Percentiles rank a stretch among this genome's conserved stretches.
Evolutionary conservation across 2,113 vertebrate species (phyloP).

Genomic region (Rhabdomys dilectus): DNA sequence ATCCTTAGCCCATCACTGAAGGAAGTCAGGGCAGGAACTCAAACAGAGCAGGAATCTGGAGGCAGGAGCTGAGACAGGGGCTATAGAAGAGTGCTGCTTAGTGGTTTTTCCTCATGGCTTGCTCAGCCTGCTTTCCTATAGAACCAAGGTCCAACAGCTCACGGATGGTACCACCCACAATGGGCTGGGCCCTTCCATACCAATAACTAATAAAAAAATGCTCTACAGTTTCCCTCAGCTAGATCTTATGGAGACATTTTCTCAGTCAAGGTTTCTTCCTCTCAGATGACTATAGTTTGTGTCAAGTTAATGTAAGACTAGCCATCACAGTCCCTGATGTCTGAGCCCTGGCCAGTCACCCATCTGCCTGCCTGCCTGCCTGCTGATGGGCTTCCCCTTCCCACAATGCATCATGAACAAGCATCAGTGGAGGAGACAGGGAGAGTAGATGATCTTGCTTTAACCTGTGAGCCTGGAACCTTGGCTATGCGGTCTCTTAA

Average conservation of each 20-base stretch:
- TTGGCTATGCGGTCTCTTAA: too few relatives aligned
- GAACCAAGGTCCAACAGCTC: neutral
- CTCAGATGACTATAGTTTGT: neutral
- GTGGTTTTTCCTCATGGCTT: neutral
- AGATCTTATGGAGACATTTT: neutral
- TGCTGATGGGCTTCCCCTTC: too few relatives aligned
- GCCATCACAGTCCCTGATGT: neutral
- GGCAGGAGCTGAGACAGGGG: neutral
- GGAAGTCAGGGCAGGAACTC: neutral
- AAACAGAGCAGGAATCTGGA: neutral
- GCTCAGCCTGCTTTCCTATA: neutral
- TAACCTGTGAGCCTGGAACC: neutral
- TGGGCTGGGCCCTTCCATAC: neutral
- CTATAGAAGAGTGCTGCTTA: neutral
- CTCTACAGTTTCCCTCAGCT: neutral
- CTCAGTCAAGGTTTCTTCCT: neutral
- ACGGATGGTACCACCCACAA: neutral
- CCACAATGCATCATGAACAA: too few relatives aligned
- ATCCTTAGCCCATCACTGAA: neutral
- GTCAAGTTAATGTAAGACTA: neutral
- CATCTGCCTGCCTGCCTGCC: neutral
- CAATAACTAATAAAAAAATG: neutral
- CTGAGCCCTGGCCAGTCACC: neutral
- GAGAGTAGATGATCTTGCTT: neutral
- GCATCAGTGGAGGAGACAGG: rapidly evolving